Percentiles rank a stretch among this genome's conserved stretches.
Evolutionary conservation across 2,888 invertebrate species (phyloP).

Genomic region (Drosophila atroscutellata): DNA sequence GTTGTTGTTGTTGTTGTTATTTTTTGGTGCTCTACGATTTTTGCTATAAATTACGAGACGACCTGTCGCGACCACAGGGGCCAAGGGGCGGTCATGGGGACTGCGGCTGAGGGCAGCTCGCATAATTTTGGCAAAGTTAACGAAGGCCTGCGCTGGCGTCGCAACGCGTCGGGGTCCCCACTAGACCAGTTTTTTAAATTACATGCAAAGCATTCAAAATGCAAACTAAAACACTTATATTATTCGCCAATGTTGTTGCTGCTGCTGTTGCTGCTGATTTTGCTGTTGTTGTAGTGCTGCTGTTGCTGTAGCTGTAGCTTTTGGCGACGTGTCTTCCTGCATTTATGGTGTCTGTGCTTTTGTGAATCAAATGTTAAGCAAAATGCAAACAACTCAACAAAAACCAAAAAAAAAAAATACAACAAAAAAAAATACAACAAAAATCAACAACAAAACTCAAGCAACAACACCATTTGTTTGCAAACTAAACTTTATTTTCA

Average conservation of each 20-base stretch:
- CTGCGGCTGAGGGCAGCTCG: conserved; percentile 63
- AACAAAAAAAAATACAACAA: not conserved
- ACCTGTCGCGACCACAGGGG: conserved; percentile 51
- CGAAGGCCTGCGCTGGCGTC: conserved; percentile 68
- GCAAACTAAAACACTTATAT: conserved; percentile 79
- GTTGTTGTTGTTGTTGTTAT: conserved; percentile 7
- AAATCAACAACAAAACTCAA: conserved; percentile 30
- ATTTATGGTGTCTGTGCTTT: conserved; percentile 53
- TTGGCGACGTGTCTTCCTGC: conserved; percentile 75
- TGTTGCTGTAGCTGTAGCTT: conserved; percentile 16
- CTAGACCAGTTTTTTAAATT: conserved; percentile 82
- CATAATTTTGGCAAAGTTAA: conserved; percentile 82
- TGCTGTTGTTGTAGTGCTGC: conserved; percentile 5
- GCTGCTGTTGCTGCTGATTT: conserved; percentile 24
- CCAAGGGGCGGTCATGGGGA: conserved; percentile 20
- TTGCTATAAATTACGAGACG: conserved; percentile 75
- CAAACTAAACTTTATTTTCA: conserved; percentile 77
- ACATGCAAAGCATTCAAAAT: conserved; percentile 82
- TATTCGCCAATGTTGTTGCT: conserved; percentile 42
- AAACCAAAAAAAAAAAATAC: not conserved
- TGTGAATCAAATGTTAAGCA: conserved; percentile 74
- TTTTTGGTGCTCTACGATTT: conserved; percentile 22
- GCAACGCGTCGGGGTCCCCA: conserved; percentile 45
- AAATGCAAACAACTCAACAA: conserved; percentile 74
- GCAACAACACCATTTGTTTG: conserved; percentile 44